Conservation (phyloP, 2,888 invertebrate species). For the Elysia crispata region DNA sequence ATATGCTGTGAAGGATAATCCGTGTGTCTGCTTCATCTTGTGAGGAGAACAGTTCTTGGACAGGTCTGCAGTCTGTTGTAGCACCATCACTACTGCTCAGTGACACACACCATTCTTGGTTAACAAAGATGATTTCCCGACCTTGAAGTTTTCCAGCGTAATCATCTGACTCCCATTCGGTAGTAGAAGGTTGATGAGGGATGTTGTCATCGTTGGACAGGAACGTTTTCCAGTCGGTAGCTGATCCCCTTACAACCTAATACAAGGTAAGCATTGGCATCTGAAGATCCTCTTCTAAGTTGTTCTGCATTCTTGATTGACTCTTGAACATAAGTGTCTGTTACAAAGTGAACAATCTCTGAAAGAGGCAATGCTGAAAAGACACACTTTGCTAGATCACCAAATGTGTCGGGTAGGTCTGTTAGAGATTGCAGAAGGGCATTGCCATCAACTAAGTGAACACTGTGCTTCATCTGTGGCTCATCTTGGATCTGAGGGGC, state of each 20-base stretch:
- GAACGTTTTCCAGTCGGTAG: not conserved
- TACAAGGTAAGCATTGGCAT: no score
- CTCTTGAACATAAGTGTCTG: not conserved
- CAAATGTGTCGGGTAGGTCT: no score
- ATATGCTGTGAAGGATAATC: not conserved
- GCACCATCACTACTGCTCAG: not conserved
- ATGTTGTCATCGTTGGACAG: no score
- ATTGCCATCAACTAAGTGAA: no score
- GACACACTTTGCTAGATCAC: not conserved
- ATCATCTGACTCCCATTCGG: no score
- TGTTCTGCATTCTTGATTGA: not conserved
- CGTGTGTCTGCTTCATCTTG: not conserved
- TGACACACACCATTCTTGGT: not conserved
- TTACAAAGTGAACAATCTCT: not conserved
- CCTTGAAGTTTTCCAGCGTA: no score
- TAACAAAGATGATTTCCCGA: no score
- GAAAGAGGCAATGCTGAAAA: not conserved
- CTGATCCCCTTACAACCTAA: conserved; percentile 3
- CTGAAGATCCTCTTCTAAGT: not conserved
- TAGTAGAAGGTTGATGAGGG: no score
- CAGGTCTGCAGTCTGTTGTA: not conserved
- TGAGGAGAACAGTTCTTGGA: not conserved
- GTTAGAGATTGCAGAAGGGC: no score
- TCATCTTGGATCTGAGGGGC: no score
- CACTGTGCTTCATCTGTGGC: no score